Base-by-base conservation (phyloP, 2,888 invertebrate genomes). In the Hypena proboscidalis region DNA sequence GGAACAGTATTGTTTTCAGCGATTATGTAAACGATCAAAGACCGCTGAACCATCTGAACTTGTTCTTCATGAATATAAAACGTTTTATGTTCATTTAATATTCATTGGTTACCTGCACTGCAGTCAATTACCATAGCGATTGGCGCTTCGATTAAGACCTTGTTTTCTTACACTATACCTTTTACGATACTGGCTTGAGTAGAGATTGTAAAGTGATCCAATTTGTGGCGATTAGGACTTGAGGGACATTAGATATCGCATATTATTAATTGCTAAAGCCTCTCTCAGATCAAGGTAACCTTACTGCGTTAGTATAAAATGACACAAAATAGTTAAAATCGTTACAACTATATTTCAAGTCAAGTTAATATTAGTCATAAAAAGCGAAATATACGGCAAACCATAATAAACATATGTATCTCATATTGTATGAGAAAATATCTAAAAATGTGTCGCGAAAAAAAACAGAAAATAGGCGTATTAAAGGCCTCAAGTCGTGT, bases 101-200 rank as follows among this genome's bases (percentile, higher is more conserved):
- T 80, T 77, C 78, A 80, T 77, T 69, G 66, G 53, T 69, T 74
- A 72, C 77, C 68, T 71, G 70, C 62, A 68, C n/a, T n/a, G n/a
- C n/a, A 61, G 65, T 68, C n/a, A 67, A 79, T 80, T 77, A 62
- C 55, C 74, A 79, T 80, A 67, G 43, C 58, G 46, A 69, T 61
- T 57, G 59, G 54, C 58, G 48, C 45, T 38, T 56, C 45, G 44
- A 53, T 59, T 49, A 42, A 44, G 53, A 31, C 22, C 25, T 26
- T 21, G 38, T 45, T 32, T 48, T 52, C 32, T 45, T 31, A 9
- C 13, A 23, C 10, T 37, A 27, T 20, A 17, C 9, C 25, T 33
- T 38, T 19, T 21, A 17, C 22, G 11, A 23, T n/a, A 11, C 17
- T 17, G 6, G 17, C 2, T 11, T 19, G n/a, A 35, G 32, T 47